Evolutionary conservation across 2,113 vertebrate species (phyloP), one percentile per base, ranked within the genome.

Genomic region (Campylomormyrus numenius): DNA sequence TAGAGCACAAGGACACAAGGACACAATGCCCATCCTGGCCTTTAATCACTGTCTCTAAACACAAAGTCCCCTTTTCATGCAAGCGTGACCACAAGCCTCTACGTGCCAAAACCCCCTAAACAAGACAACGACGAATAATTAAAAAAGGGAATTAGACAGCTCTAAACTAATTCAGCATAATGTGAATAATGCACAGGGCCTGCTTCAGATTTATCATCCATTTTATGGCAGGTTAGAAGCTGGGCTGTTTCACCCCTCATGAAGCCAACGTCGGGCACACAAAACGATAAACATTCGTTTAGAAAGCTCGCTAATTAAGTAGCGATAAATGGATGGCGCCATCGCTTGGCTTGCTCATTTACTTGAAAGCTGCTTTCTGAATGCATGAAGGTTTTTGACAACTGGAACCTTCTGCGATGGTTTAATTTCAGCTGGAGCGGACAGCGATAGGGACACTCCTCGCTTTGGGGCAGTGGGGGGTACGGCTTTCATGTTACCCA

Each of bases 201-300:
- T 83, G 21, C 74, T 83, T 83, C 39, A 35, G 24, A 52, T 52
- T 89, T 84, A 84, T 52, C 83, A 39, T 84, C 70, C 49, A 84
- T 56, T 89, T 83, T 53, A 89, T 13, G 49, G 39, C 70, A 83
- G 15, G 50, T 53, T 89, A 31, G 66, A 45, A 21, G 35, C 50
- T 6, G 35, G 21, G 15, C 77, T n/a, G 19, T 24, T 35, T 56
- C 77, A 74, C 74, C 50, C 74, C 50, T 53, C n/a, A 84, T 53
- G 74, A 83, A 80, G 74, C 49, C 52, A 77, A 83, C 49, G 15
- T 45, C 13, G 3, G 49, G 31, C 8, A 8, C 49, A 48, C 49
- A 49, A 50, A 88, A 62, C 35, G 27, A 19, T 35, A 80, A 56
- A 83, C 88, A 35, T 89, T 84, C 35, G 42, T 53, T 89, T 88